Evolutionary conservation across 2,888 invertebrate species (phyloP).

Genomic region (Petrolisthes manimaculis): DNA sequence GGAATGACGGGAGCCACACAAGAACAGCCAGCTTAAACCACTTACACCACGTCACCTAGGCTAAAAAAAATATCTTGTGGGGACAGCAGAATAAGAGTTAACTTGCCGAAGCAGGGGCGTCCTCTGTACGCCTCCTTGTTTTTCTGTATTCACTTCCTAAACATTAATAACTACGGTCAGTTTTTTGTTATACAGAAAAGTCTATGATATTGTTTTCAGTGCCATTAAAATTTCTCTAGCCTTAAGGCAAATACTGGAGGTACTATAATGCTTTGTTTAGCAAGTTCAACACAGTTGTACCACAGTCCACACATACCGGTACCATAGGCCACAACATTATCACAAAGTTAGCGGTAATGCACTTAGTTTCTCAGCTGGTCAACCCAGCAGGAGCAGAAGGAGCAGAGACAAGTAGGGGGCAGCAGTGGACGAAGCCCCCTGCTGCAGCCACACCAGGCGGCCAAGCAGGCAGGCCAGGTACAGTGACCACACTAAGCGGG

Average conservation of each 20-base stretch:
- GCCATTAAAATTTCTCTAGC: constrained; percentile 7
- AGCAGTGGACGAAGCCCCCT: constrained; percentile 12
- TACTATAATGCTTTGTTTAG: constrained; percentile 2
- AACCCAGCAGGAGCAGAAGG: constrained; percentile 39
- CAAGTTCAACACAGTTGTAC: constrained; percentile 4
- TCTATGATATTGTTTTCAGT: constrained; percentile 9
- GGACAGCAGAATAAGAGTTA: neutral
- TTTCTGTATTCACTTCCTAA: neutral
- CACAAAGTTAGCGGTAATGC: constrained; percentile 51
- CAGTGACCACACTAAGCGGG: constrained; percentile 31
- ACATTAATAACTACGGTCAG: neutral
- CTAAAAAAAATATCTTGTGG: constrained; percentile 28
- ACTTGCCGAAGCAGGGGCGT: constrained; percentile 17
- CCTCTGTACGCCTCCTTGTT: constrained; percentile 16
- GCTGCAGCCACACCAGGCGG: constrained; percentile 23
- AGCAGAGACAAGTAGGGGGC: neutral
- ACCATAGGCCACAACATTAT: constrained; percentile 55
- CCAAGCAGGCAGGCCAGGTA: constrained; percentile 19
- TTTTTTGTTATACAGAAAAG: neutral
- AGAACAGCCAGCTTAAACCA: constrained; percentile 58
- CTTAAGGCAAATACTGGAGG: constrained; percentile 36
- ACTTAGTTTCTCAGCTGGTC: constrained; percentile 35
- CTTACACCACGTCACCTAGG: constrained; percentile 32
- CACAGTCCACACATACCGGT: neutral
- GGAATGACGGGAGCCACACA: constrained; percentile 55